Evolutionary conservation across 2,888 invertebrate species (phyloP).

Genomic region (Noctuana brunneofusca): DNA sequence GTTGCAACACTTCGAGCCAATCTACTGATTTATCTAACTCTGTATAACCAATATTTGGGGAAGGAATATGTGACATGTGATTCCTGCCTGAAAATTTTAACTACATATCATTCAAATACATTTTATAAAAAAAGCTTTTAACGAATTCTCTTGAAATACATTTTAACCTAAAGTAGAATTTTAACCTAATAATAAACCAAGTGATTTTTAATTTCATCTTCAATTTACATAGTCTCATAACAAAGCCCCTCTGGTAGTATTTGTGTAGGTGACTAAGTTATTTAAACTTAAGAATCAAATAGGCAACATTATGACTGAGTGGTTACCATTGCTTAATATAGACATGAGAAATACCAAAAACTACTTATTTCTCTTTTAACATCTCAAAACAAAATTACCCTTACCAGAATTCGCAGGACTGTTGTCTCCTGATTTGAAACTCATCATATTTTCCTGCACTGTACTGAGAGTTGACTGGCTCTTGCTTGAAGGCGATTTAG

Average conservation of each 20-base stretch:
- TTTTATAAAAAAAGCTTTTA: not conserved
- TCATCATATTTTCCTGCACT: conserved; percentile 64
- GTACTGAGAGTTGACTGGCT: conserved; percentile 70
- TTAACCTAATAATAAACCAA: too few relatives aligned
- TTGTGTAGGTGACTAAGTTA: too few relatives aligned
- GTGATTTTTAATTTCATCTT: too few relatives aligned
- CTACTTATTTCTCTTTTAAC: not conserved
- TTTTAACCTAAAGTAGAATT: too few relatives aligned
- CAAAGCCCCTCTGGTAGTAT: too few relatives aligned
- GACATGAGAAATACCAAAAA: too few relatives aligned
- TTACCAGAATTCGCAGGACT: conserved; percentile 58
- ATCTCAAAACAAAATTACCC: conserved; percentile 47
- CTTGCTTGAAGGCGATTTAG: conserved; percentile 67
- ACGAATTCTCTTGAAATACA: not conserved
- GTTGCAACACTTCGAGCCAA: conserved; percentile 72
- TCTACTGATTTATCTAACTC: conserved; percentile 80
- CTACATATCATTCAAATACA: conserved; percentile 41
- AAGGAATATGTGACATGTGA: conserved; percentile 62
- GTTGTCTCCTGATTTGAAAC: conserved; percentile 65
- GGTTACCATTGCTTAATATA: too few relatives aligned
- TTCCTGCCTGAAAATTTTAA: conserved; percentile 74
- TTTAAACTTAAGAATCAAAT: too few relatives aligned
- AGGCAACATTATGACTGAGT: too few relatives aligned
- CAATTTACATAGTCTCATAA: too few relatives aligned
- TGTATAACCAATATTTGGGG: conserved; percentile 72